These are phyloP conservation scores for Tenthredo distinguenda DNA, from an alignment of 2,888 invertebrate genomes.

Conservation along the genomic window DNA sequence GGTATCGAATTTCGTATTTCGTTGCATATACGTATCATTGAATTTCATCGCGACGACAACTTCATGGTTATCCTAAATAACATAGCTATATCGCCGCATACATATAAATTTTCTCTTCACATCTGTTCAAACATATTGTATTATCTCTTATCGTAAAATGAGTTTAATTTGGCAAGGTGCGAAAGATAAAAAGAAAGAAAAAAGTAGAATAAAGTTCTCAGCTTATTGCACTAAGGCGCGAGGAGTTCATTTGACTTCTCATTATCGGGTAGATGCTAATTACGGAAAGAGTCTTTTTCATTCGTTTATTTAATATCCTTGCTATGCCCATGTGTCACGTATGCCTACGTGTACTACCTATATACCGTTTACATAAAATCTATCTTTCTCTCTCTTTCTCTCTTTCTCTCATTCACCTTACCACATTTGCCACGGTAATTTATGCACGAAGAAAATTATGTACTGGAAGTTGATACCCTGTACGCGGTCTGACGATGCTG, in stretches of 20 bases:
- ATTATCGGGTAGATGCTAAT: conserved; percentile 41
- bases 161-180: background rate
- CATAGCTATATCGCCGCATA: background rate
- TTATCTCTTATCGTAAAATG: background rate
- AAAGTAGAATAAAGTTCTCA: background rate
- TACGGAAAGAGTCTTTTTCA: background rate
- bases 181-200: background rate
- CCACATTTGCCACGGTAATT: background rate
- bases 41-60: too few relatives aligned
- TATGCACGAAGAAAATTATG: background rate
- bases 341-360: background rate
- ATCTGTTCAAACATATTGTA: background rate
- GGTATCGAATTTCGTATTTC: background rate
- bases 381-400: background rate
- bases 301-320: background rate
- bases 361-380: background rate
- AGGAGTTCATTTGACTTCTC: conserved; percentile 23
- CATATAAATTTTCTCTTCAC: background rate
- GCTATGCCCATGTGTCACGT: background rate
- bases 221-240: background rate
- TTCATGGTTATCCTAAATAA: too few relatives aligned
- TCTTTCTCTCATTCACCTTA: background rate
- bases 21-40: background rate
- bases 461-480: background rate
- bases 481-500: background rate